Evolutionary conservation across 2,113 vertebrate genomes (phyloP).

Genomic region (Lathamus discolor): DNA sequence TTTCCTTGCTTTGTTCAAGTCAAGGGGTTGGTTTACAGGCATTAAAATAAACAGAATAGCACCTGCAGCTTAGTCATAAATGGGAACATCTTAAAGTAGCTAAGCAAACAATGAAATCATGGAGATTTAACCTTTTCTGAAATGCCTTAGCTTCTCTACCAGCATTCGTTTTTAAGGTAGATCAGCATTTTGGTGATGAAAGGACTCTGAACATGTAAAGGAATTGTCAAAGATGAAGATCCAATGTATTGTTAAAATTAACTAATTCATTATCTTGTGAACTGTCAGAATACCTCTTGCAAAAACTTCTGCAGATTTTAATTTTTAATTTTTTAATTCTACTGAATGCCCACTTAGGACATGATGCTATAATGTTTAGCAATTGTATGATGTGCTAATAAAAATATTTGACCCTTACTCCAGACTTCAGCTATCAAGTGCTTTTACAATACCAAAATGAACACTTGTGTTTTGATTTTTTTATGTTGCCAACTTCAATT

Average conservation of each 20-base stretch:
- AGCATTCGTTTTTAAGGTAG: neutral
- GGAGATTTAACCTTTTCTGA: conserved; percentile 3
- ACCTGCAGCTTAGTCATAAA: conserved; percentile 64
- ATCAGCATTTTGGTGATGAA: neutral
- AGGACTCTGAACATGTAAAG: neutral
- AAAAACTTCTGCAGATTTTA: neutral
- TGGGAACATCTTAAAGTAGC: conserved; percentile 6
- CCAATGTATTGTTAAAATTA: neutral
- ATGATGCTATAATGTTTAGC: neutral
- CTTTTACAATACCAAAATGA: neutral
- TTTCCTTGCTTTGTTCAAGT: conserved; percentile 72
- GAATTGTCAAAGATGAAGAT: neutral
- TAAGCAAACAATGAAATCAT: conserved; percentile 49
- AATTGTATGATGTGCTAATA: neutral
- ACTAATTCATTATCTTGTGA: neutral
- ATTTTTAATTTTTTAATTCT: neutral
- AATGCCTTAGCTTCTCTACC: neutral
- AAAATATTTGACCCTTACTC: neutral
- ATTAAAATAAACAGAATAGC: conserved; percentile 57
- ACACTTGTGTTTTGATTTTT: neutral
- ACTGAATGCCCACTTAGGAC: neutral
- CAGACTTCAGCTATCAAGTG: neutral
- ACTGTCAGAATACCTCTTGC: neutral
- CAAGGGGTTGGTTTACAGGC: conserved; percentile 39
- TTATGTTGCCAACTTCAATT: neutral